Evolutionary conservation across 2,888 invertebrate species (phyloP), one percentile per base, ranked within the genome.

Genomic region (Rotaria macrura): DNA sequence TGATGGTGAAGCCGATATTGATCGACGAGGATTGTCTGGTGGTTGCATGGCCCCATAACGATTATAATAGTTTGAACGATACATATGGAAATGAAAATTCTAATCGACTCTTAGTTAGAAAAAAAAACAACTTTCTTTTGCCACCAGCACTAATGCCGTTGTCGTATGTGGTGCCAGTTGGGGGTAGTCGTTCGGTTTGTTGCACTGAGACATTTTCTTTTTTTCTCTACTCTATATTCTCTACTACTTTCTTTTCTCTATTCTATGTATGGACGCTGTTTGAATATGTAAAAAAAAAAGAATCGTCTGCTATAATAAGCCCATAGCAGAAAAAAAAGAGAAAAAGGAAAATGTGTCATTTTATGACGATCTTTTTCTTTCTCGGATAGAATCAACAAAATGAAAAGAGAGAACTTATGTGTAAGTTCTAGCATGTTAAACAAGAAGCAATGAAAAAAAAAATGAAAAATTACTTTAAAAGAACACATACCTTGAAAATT

Each of bases 401-500:
- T 9, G 29, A n/a, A 55, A n/a, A 55, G 10, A n/a, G 7, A 4
- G n/a, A n/a, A 23, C 20, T 23, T 52, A 23, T 23, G 6, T 20
- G 5, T 0, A 20, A 52, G 10, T 17, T 52, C 52, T 52, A 20
- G 23, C 5, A 52, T 52, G 23, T 9, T 23, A 52, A 2, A 23
- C 3, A 23, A 52, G 5, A 23, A 23, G 23, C 1, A 52, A 52
- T 6, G 7, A 20, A 5, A 5, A 17, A 34, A 34, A 55, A n/a
- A n/a, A n/a, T n/a, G n/a, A n/a, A n/a, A n/a, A n/a, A n/a, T n/a
- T n/a, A n/a, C n/a, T n/a, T n/a, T n/a, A n/a, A n/a, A n/a, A n/a
- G n/a, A n/a, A n/a, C n/a, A n/a, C 86, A 74, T 84, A 86, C 86
- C 52, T 84, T 86, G 84, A 86, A 86, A 86, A 25, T 86, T 84